A percentile compares a stretch with the other conserved stretches of the same genome.
Evolutionary conservation across 2,888 invertebrate genomes (phyloP).

Genomic region (Rhingia rostrata): DNA sequence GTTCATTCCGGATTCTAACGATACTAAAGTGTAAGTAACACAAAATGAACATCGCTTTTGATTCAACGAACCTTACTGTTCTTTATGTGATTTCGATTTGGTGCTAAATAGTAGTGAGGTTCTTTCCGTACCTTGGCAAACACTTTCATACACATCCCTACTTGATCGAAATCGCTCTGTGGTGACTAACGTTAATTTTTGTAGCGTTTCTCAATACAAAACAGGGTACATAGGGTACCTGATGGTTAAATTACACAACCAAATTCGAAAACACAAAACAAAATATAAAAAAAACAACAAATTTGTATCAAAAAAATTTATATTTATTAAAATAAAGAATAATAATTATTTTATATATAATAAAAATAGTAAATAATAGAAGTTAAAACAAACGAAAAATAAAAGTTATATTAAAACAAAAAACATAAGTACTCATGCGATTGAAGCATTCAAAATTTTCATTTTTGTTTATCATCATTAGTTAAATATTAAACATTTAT

Average conservation of each 20-base stretch:
- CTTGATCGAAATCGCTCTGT: no score
- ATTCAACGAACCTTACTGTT: no score
- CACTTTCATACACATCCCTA: no score
- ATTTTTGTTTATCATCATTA: slow-evolving; percentile 26
- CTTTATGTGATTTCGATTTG: no score
- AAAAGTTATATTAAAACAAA: slow-evolving; percentile 62
- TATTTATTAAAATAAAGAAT: slow-evolving; percentile 74
- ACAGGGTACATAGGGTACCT: neutral
- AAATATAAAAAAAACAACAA: slow-evolving; percentile 28
- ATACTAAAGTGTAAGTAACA: no score
- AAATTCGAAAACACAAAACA: slow-evolving; percentile 16
- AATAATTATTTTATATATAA: slow-evolving; percentile 70
- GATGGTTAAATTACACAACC: neutral
- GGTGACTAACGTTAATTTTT: no score
- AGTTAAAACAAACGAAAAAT: slow-evolving; percentile 71
- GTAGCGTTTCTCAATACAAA: neutral
- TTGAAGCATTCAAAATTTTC: slow-evolving; percentile 63
- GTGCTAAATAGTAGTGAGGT: no score
- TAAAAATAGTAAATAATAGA: slow-evolving; percentile 65
- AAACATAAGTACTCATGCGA: slow-evolving; percentile 74
- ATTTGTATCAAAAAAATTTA: slow-evolving; percentile 72
- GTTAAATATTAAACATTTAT: slow-evolving; percentile 25
- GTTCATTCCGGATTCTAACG: no score
- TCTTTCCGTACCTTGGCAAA: no score
- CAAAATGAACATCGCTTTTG: no score